Conservation (phyloP, 2,113 vertebrate genomes). For the Ptilonorhynchus violaceus region DNA sequence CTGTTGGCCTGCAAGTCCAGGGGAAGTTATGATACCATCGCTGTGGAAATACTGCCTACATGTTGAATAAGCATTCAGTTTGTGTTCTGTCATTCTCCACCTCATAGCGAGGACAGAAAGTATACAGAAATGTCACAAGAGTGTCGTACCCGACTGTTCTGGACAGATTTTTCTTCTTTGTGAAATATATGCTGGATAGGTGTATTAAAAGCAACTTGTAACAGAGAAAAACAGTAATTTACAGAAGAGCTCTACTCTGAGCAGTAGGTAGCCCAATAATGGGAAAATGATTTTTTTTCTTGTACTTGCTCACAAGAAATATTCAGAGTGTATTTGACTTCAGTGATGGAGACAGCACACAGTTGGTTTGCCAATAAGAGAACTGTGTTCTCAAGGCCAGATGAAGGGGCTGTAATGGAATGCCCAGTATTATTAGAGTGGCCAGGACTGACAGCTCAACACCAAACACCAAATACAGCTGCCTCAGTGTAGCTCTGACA, state of each 20-base stretch:
- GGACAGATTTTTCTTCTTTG: background rate
- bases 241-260: background rate
- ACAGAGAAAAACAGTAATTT: background rate
- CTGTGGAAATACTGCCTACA: background rate
- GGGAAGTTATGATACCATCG: rapidly evolving
- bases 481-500: background rate
- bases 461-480: background rate
- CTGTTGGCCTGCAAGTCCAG: background rate
- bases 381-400: too few species aligned
- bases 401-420: background rate
- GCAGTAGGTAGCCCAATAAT: background rate
- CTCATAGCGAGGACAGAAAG: background rate
- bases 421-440: background rate
- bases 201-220: background rate
- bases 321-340: background rate
- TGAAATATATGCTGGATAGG: background rate
- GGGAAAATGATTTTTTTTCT: background rate
- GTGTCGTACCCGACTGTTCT: background rate
- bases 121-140: background rate
- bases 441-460: background rate
- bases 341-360: background rate
- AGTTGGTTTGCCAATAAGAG: background rate
- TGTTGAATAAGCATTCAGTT: background rate
- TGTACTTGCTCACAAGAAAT: background rate
- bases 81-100: background rate